These are phyloP conservation scores for Saxidomus purpurata DNA, from an alignment of 1,140 invertebrate species.

Conservation along the genomic window DNA sequence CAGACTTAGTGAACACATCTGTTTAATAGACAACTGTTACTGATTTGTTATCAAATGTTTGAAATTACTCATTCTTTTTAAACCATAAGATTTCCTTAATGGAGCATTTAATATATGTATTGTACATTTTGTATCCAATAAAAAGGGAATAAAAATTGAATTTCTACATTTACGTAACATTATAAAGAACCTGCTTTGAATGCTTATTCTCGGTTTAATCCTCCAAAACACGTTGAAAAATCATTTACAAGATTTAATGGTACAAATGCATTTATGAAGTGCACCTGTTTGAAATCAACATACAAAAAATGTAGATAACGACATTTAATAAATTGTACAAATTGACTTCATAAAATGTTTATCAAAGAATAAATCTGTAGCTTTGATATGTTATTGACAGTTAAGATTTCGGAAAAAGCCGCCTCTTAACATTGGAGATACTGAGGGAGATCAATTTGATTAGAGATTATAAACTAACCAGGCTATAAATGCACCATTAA, in stretches of 20 bases:
- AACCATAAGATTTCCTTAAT: not conserved
- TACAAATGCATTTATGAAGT: not conserved
- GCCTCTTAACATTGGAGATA: not conserved
- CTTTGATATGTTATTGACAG: slow-evolving; percentile 19
- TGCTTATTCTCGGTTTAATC: not conserved
- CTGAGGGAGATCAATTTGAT: not conserved
- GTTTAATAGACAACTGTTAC: too few species aligned
- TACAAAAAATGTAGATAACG: not conserved
- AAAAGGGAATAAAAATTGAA: not conserved
- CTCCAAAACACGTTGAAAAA: not conserved
- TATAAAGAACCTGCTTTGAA: not conserved
- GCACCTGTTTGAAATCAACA: slow-evolving; percentile 6
- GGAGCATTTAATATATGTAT: not conserved
- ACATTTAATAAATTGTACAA: slow-evolving; percentile 7
- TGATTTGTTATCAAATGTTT: too few species aligned
- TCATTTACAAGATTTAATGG: not conserved
- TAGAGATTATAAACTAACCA: not conserved
- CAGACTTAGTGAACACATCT: too few species aligned
- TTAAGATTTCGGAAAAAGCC: not conserved
- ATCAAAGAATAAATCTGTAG: slow-evolving; percentile 5
- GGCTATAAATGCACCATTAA: too few species aligned
- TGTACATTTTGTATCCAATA: not conserved
- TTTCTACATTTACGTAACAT: not conserved
- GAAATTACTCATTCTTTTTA: too few species aligned
- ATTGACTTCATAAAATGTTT: not conserved